Evolutionary conservation across 1,140 invertebrate species (phyloP), one percentile per base, ranked within the genome.

Genomic region (Diabrotica undecimpunctata): DNA sequence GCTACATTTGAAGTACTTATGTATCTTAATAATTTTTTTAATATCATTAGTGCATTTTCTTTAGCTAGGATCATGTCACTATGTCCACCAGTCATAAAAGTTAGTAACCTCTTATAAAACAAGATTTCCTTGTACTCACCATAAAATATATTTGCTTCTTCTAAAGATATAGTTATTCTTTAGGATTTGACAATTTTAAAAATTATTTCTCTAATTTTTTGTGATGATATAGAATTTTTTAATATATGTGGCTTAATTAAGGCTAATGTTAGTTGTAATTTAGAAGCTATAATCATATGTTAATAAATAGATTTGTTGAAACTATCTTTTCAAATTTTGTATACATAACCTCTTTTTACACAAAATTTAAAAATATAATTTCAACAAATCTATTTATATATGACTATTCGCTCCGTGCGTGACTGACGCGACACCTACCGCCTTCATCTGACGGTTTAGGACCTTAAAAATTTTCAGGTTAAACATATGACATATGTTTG

Each of bases 1-100:
- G n/a, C n/a, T n/a, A n/a, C n/a, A n/a, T n/a, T n/a, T n/a, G n/a
- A n/a, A n/a, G n/a, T n/a, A n/a, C n/a, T n/a, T n/a, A n/a, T n/a
- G n/a, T n/a, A n/a, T n/a, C n/a, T n/a, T n/a, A n/a, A n/a, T n/a
- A n/a, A n/a, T n/a, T n/a, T n/a, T n/a, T n/a, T n/a, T n/a, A n/a
- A n/a, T n/a, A n/a, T n/a, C n/a, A n/a, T 64, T 61, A 97, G 90
- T 5, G 90, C 91, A 82, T 94, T 84, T 53, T 87, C 81, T 68
- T 86, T 83, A 13, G 89, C 86, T 63, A 97, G 80, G 66, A 96
- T 87, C 67, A 92, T 83, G 73, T 90, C 87, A 52, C 91, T 87
- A 41, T 88, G 88, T 1, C 94, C 94, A 84, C 94, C 96, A 83
- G 83, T 83, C 90, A 96, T 96, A 73, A 94, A 95, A 36, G 89